Conservation (phyloP, 1,140 invertebrate species). For the Papilio dardanus region DNA sequence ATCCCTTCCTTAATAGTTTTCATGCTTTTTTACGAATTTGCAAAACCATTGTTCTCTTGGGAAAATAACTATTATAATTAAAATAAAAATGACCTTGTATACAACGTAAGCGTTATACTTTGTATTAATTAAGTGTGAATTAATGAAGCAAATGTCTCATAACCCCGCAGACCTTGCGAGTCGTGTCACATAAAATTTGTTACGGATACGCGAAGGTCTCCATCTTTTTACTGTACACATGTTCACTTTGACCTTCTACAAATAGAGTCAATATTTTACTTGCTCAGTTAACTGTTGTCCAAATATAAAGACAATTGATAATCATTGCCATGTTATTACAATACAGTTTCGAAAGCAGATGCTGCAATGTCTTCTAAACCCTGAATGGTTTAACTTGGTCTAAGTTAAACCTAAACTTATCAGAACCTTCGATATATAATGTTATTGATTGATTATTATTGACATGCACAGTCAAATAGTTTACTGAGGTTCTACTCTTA, state of each 20-base stretch:
- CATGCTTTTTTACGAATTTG: neutral
- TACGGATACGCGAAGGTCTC: conserved; percentile 34
- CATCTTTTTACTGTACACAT: neutral
- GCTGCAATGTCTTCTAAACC: neutral
- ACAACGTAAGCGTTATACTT: neutral
- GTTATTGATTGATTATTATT: neutral
- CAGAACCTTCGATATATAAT: neutral
- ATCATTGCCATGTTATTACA: neutral
- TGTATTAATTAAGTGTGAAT: conserved; percentile 13
- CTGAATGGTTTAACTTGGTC: neutral
- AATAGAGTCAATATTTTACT: neutral
- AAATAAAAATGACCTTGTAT: neutral
- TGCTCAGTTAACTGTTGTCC: neutral
- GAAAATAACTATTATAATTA: neutral
- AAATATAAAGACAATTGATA: neutral
- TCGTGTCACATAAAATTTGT: conserved; percentile 35
- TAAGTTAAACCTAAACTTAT: neutral
- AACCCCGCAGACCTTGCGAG: conserved; percentile 27
- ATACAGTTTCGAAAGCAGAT: neutral
- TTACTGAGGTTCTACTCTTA: neutral
- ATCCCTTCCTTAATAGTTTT: neutral
- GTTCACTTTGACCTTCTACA: conserved; percentile 19
- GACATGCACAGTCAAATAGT: neutral
- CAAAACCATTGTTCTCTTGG: neutral
- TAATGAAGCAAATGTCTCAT: conserved; percentile 30